phyloP scores from a whole-genome alignment of 2,113 vertebrate genomes.

The Prunella fulvescens region DNA sequence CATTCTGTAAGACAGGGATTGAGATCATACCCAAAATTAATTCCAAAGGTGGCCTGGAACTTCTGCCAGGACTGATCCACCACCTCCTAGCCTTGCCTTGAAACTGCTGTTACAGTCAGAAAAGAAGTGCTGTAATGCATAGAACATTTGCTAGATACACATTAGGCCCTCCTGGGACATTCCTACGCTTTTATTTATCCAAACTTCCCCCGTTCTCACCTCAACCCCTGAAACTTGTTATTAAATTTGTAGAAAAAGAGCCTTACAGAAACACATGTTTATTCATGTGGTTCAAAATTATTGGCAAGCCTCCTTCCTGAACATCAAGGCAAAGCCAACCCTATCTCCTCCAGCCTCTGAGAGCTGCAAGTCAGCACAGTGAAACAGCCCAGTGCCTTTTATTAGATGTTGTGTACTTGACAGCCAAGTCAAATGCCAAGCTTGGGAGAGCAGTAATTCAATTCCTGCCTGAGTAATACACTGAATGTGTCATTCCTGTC shows the following conservation, averaged over 20 bases:
- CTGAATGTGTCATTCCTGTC: background rate
- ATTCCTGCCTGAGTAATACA: background rate
- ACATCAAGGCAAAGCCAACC: background rate
- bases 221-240: background rate
- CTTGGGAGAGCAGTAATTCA: conserved; percentile 1
- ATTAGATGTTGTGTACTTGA: background rate
- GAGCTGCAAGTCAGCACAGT: conserved; percentile 17
- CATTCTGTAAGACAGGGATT: background rate
- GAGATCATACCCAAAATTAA: background rate
- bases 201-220: background rate
- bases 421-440: background rate
- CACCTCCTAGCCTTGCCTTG: background rate
- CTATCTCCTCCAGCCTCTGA: background rate
- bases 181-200: background rate
- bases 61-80: background rate
- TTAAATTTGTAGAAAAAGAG: background rate
- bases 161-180: background rate
- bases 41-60: background rate
- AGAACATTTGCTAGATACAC: background rate
- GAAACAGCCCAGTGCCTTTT: conserved; percentile 23
- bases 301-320: background rate
- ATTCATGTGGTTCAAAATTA: background rate
- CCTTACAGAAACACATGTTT: background rate
- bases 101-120: background rate
- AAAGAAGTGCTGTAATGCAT: background rate